Evolutionary conservation across 1,140 invertebrate species (phyloP), one percentile per base, ranked within the genome.

Genomic region (Aphis gossypii): DNA sequence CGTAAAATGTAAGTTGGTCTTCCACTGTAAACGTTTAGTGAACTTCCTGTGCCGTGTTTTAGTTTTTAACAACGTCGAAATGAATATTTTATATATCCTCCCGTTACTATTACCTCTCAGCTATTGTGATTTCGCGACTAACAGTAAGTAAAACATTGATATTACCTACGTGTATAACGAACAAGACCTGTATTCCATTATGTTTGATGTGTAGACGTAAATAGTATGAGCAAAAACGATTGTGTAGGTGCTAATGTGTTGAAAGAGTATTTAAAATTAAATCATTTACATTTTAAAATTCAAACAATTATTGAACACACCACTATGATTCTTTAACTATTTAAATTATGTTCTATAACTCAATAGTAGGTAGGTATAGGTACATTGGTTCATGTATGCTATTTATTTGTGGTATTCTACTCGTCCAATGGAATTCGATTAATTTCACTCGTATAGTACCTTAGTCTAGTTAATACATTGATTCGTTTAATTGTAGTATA

Each of bases 121-220:
- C 6, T 82, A 38, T 20, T 54, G 76, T 35, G 82, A 51, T 44
- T 93, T 93, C 76, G 48, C 92, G 6, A 38, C 54, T 5, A 93
- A 93, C 76, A n/a, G 92, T 84, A 56, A 84, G 82, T 93, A 86
- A 25, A 84, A 88, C 30, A 30, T 18, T 51, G 7, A n/a, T 76
- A 76, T 76, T n/a, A n/a, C 14, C 21, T 25, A 25, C 9, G 25
- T 25, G 56, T 60, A 30, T 25, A 76, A n/a, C 30, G 1, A n/a
- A 76, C 5, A 5, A 76, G 60, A 76, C 60, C 5, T 76, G 30
- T 76, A 76, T 18, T 18, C 30, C 18, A 14, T 76, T 76, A n/a
- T n/a, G 5, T 14, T 76, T n/a, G 30, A 76, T 76, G 4, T n/a
- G n/a, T 76, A 76, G 60, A 76, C 30, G 14, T 76, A n/a, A n/a